phyloP scores from a whole-genome alignment of 2,888 invertebrate species.

The Pyrrhia umbra region DNA sequence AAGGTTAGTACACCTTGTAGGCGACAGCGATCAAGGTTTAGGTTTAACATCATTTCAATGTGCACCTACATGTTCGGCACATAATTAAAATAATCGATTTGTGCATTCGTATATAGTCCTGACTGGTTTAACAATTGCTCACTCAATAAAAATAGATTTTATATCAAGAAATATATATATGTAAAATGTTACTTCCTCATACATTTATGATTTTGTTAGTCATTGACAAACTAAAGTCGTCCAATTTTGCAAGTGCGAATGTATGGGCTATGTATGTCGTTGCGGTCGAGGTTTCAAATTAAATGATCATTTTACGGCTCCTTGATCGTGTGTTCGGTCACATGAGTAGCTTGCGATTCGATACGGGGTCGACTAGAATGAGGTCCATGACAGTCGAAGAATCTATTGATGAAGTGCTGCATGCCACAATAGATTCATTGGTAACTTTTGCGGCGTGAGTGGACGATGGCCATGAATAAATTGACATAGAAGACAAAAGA shows the following conservation, averaged over 20 bases:
- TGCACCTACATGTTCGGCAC: constrained; percentile 2
- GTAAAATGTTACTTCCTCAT: constrained; percentile 22
- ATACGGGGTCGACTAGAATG: constrained; percentile 48
- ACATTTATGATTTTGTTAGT: constrained; percentile 19
- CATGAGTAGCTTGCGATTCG: constrained; percentile 48
- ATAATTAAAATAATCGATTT: constrained; percentile 13
- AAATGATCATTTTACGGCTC: constrained; percentile 55
- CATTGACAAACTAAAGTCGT: constrained; percentile 43
- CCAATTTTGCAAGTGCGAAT: constrained; percentile 45
- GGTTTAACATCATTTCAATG: constrained; percentile 44
- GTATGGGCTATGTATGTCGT: constrained; percentile 20
- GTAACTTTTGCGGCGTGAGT: constrained; percentile 69
- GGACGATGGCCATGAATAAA: constrained; percentile 62
- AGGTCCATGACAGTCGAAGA: constrained; percentile 44
- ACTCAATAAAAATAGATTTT: constrained; percentile 5
- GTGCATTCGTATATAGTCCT: background rate
- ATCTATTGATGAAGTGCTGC: constrained; percentile 42
- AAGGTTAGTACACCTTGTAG: constrained; percentile 71
- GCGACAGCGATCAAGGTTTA: constrained; percentile 75
- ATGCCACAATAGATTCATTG: constrained; percentile 39
- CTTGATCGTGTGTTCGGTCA: constrained; percentile 41
- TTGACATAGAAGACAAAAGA: constrained; percentile 66
- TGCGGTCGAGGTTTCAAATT: constrained; percentile 56
- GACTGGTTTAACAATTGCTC: constrained; percentile 6
- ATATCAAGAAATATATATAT: constrained; percentile 7